These are phyloP conservation scores for Malacoctenus gilli DNA, from an alignment of 2,797 vertebrate species.

Conservation along the genomic window DNA sequence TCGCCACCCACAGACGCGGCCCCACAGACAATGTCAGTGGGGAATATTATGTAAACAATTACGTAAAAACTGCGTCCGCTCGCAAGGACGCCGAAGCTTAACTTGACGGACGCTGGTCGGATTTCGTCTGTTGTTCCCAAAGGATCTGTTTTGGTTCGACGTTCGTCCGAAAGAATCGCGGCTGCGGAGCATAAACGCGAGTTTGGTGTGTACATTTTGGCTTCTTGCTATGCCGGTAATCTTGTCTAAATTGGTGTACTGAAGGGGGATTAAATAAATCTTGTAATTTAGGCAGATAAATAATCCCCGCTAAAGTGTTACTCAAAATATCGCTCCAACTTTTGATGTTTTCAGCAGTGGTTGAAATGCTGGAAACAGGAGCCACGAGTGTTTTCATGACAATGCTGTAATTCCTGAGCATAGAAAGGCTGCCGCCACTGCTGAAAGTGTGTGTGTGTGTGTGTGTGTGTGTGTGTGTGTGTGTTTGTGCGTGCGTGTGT, in stretches of 20 bases:
- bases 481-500: constrained; percentile 70
- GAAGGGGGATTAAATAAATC: not conserved
- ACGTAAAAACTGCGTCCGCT: constrained; percentile 57
- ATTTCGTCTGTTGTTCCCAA: constrained; percentile 12
- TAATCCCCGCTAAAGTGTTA: too few species aligned
- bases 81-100: constrained; percentile 38
- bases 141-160: not conserved
- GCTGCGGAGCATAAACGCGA: too few species aligned
- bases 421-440: constrained; percentile 61
- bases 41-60: constrained; percentile 74
- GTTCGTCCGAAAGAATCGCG: too few species aligned
- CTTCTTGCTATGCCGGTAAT: constrained; percentile 11
- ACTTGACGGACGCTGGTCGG: constrained; percentile 24
- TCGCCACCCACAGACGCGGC: constrained; percentile 52
- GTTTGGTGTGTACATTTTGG: too few species aligned
- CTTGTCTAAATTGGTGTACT: constrained; percentile 4
- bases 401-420: constrained; percentile 53
- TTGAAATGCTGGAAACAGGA: not conserved
- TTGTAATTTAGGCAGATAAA: constrained; percentile 3
- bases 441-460: constrained; percentile 69
- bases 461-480: constrained; percentile 78
- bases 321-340: too few species aligned
- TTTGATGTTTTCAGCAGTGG: too few species aligned
- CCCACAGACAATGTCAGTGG: constrained; percentile 43
- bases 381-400: constrained; percentile 49